Conservation (phyloP, 1,140 invertebrate species). For the Macrotrachela quadricornifera region DNA sequence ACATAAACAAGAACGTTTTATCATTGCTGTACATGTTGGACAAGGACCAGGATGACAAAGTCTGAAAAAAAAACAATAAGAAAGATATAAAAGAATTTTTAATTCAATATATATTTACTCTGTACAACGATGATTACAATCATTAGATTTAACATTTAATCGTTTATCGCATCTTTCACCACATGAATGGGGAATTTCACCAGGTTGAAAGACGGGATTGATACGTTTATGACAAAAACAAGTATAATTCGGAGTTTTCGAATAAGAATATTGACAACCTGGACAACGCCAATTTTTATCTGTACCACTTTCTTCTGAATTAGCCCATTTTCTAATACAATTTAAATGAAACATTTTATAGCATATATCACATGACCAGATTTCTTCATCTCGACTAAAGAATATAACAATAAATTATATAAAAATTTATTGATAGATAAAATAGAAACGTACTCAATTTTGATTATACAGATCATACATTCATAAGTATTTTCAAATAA, state of each 20-base stretch:
- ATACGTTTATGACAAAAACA: constrained; percentile 27
- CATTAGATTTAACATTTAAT: constrained; percentile 20
- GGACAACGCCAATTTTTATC: constrained; percentile 65
- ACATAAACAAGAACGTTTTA: constrained; percentile 34
- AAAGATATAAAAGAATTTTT: too few species aligned
- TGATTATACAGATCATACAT: constrained; percentile 4
- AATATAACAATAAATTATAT: constrained; percentile 11
- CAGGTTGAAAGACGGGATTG: not conserved
- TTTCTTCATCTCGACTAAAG: constrained; percentile 48
- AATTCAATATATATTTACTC: too few species aligned
- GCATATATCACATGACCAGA: constrained; percentile 73
- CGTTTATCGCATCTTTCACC: constrained; percentile 58
- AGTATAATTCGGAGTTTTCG: constrained; percentile 19
- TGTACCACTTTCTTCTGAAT: constrained; percentile 26
- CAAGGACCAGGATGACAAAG: constrained; percentile 66
- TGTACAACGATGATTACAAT: too few species aligned
- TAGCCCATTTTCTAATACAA: constrained; percentile 73
- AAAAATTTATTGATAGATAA: too few species aligned
- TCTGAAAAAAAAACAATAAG: constrained; percentile 10
- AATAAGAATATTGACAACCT: constrained; percentile 20
- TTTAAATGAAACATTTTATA: constrained; percentile 68
- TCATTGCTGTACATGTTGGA: constrained; percentile 48
- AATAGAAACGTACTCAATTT: too few species aligned
- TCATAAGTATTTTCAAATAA: constrained; percentile 4
- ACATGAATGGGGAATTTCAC: constrained; percentile 35